Percentiles rank a stretch among this genome's conserved stretches.
These are phyloP conservation scores for Eptatretus burgeri DNA, from an alignment of 2,113 vertebrate species.

Conservation along the genomic window DNA sequence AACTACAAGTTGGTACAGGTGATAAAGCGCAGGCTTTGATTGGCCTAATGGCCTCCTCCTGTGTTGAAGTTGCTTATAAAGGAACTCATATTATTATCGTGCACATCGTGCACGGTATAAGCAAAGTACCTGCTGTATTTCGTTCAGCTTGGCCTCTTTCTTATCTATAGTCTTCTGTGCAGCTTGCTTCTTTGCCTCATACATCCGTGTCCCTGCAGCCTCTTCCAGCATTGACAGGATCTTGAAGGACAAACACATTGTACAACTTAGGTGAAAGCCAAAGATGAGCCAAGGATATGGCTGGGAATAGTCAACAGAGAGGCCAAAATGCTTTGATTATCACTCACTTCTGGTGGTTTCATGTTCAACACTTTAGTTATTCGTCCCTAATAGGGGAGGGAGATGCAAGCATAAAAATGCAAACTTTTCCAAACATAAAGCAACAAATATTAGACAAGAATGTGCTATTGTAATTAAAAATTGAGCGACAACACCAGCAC, in stretches of 20 bases:
- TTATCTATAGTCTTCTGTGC: slow-evolving; percentile 79
- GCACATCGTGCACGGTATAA: too few relatives aligned
- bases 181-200: slow-evolving; percentile 53
- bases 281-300: background rate
- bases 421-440: too few relatives aligned
- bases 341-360: slow-evolving; percentile 73
- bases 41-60: too few relatives aligned
- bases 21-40: too few relatives aligned
- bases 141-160: slow-evolving; percentile 57
- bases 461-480: too few relatives aligned
- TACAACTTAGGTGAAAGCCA: background rate
- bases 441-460: too few relatives aligned
- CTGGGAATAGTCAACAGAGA: background rate
- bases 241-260: slow-evolving; percentile 15
- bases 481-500: background rate
- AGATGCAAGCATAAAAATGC: slow-evolving; percentile 9
- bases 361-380: slow-evolving; percentile 93
- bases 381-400: slow-evolving; percentile 31
- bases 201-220: slow-evolving; percentile 81
- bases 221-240: slow-evolving; percentile 85
- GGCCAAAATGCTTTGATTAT: background rate
- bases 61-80: too few relatives aligned
- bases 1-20: too few relatives aligned
- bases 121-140: slow-evolving; percentile 32
- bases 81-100: too few relatives aligned